Evolutionary conservation across 2,797 vertebrate species (phyloP).

Genomic region (Thunnus albacares): DNA sequence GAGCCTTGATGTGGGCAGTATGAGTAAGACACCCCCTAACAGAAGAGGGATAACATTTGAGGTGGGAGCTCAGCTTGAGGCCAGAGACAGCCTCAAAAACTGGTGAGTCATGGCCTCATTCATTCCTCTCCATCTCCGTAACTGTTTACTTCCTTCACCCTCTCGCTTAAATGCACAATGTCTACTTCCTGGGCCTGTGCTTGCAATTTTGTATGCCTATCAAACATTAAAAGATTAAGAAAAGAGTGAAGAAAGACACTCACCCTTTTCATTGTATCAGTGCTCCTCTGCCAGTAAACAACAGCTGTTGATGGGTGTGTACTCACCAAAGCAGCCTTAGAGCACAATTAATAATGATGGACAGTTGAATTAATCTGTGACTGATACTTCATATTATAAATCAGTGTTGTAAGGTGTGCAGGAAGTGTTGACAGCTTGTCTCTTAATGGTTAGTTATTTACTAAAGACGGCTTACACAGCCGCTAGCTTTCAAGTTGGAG

Average conservation of each 20-base stretch:
- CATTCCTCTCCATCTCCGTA: slow-evolving; percentile 65
- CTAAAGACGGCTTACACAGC: no score
- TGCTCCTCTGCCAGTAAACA: slow-evolving; percentile 13
- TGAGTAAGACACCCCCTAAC: slow-evolving; percentile 98
- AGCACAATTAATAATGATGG: slow-evolving; percentile 12
- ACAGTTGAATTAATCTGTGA: not conserved
- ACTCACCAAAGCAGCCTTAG: not conserved
- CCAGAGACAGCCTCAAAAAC: slow-evolving; percentile 98
- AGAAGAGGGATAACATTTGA: slow-evolving; percentile 98
- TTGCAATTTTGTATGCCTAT: not conserved
- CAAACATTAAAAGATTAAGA: not conserved
- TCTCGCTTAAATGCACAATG: slow-evolving; percentile 32
- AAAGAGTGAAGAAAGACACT: not conserved
- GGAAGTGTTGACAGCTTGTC: no score
- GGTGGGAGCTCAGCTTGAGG: slow-evolving; percentile 98
- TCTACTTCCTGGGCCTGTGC: slow-evolving; percentile 15
- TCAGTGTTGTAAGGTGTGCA: not conserved
- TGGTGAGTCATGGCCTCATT: slow-evolving; percentile 87
- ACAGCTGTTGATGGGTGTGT: slow-evolving; percentile 5
- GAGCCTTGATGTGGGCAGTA: slow-evolving; percentile 87
- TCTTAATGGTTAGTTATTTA: no score
- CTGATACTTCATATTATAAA: not conserved
- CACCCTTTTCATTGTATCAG: slow-evolving; percentile 4
- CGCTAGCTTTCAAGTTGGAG: not conserved
- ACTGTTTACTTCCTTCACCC: slow-evolving; percentile 42